Percentiles rank a stretch among this genome's conserved stretches.
Evolutionary conservation across 1,140 invertebrate species (phyloP).

Genomic region (Ganaspis sp.): DNA sequence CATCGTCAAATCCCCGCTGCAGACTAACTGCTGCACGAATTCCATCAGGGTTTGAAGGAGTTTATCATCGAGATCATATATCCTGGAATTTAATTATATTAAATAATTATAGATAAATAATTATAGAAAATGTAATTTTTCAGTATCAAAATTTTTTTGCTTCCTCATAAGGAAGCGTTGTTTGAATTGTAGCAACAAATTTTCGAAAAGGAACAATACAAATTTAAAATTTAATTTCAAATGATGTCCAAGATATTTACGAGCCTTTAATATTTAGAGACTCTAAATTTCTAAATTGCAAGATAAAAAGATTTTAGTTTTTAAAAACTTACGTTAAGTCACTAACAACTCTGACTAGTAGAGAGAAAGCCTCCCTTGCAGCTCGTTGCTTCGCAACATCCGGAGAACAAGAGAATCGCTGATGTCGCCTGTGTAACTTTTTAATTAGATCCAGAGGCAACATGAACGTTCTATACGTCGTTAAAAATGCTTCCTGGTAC

Average conservation of each 20-base stretch:
- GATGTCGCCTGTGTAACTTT: slow-evolving; percentile 91
- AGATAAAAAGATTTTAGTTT: not conserved
- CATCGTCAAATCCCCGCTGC: slow-evolving; percentile 89
- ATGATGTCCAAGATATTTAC: no score
- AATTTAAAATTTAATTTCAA: no score
- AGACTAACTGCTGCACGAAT: slow-evolving; percentile 93
- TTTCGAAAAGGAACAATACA: no score
- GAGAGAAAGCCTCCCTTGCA: slow-evolving; percentile 90
- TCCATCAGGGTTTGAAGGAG: slow-evolving; percentile 89
- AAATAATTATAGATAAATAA: no score
- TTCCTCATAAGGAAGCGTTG: no score
- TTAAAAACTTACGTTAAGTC: slow-evolving; percentile 90
- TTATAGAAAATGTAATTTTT: no score
- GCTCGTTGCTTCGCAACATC: slow-evolving; percentile 86
- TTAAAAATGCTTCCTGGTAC: slow-evolving; percentile 97
- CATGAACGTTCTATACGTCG: slow-evolving; percentile 97
- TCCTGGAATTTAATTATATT: slow-evolving; percentile 76
- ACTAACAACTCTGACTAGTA: slow-evolving; percentile 93
- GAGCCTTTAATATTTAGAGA: no score
- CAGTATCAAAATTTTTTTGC: no score
- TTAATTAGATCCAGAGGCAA: slow-evolving; percentile 90
- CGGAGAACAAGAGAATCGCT: slow-evolving; percentile 87
- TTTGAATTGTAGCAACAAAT: no score
- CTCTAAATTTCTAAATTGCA: slow-evolving; percentile 20
- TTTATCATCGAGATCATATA: slow-evolving; percentile 87